Evolutionary conservation across 53 echinoderm and acorn worm species (phyloP).

Genomic region (Temnopleurus reevesii): DNA sequence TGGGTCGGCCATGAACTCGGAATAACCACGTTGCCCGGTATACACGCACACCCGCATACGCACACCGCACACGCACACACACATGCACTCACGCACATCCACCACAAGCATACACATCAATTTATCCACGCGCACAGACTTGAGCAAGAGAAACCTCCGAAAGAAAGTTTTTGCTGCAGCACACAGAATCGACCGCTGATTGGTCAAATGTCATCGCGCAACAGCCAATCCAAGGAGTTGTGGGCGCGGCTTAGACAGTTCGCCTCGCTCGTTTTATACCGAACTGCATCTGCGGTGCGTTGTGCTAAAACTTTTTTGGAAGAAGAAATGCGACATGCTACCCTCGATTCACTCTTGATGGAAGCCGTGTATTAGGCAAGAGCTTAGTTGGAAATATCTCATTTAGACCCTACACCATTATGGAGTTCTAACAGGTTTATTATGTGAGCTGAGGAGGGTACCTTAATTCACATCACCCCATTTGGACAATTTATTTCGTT

Average conservation of each 20-base stretch:
- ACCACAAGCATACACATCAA: not conserved
- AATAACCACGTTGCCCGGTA: too few species aligned
- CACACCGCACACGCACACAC: not conserved
- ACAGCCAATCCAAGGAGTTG: not conserved
- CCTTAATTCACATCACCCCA: not conserved
- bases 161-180: not conserved
- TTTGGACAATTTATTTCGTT: not conserved
- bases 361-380: not conserved
- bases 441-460: not conserved
- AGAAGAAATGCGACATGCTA: not conserved
- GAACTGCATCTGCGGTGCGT: not conserved
- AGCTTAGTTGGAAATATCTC: slow-evolving; percentile 13
- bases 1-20: too few species aligned
- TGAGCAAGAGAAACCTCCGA: too few species aligned
- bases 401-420: not conserved
- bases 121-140: too few species aligned
- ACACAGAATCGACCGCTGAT: not conserved
- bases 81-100: not conserved
- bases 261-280: not conserved
- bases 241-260: not conserved
- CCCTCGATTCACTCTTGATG: slow-evolving; percentile 7
- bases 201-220: not conserved
- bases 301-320: not conserved
- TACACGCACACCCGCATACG: too few species aligned
- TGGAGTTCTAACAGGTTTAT: slow-evolving; percentile 24